phyloP scores from a whole-genome alignment of 2,113 vertebrate species.

The Leptobrachium leishanense region DNA sequence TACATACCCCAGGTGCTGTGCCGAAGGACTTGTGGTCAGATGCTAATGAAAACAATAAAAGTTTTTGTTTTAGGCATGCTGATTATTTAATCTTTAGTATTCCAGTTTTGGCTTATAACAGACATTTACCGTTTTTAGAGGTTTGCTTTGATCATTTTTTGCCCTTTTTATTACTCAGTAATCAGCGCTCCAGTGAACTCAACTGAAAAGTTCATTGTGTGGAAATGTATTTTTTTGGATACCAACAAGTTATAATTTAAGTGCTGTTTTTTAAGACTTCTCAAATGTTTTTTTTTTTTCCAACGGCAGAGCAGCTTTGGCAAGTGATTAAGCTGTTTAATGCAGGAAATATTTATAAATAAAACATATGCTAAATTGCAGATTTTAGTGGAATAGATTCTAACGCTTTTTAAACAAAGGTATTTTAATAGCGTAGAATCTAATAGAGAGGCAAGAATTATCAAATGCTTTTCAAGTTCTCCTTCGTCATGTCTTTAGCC shows the following conservation, averaged over 20 bases:
- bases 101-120: slow-evolving; percentile 33
- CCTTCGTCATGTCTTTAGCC: no score
- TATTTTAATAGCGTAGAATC: no score
- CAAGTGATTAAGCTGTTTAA: slow-evolving; percentile 1
- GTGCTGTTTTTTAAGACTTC: neutral
- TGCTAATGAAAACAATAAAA: slow-evolving; percentile 42
- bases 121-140: slow-evolving; percentile 39
- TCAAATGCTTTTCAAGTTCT: no score
- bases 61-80: slow-evolving; percentile 40
- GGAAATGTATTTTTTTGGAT: slow-evolving; percentile 11
- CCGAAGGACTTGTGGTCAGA: slow-evolving; percentile 40
- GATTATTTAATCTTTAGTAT: slow-evolving; percentile 43
- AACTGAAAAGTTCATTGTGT: slow-evolving; percentile 26
- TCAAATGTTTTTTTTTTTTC: neutral
- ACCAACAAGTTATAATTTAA: neutral
- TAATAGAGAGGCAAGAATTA: no score
- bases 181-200: slow-evolving; percentile 32
- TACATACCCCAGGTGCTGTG: slow-evolving; percentile 36
- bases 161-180: slow-evolving; percentile 6
- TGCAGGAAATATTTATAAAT: neutral
- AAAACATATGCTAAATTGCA: neutral
- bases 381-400: neutral
- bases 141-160: slow-evolving; percentile 31
- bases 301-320: neutral
- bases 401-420: no score